Evolutionary conservation across 2,113 vertebrate species (phyloP), one percentile per base, ranked within the genome.

Genomic region (Xiphorhynchus elegans): DNA sequence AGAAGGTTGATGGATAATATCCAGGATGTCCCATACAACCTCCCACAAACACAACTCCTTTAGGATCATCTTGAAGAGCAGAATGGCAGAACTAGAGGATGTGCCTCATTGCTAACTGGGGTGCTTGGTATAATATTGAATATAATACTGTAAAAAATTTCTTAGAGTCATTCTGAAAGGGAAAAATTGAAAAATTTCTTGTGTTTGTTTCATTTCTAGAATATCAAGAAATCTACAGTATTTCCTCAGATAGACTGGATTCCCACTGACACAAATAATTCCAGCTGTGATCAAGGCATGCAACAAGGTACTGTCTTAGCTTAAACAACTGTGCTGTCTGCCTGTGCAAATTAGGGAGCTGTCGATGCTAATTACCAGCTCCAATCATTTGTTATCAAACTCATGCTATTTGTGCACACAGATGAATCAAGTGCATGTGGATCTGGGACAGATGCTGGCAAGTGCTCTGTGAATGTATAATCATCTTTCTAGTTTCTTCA

Each of bases 311-410:
- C 35, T 40, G 88, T 28, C 79, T 70, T 2, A 55, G 63, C 42
- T 95, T 5, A 35, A 80, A 74, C 26, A 59, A 55, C 33, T 50
- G 21, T 33, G 42, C 68, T 84, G 81, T 15, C 17, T 93, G 70
- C 75, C 90, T 78, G 80, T 55, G 86, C 86, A 92, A 93, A 95
- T 92, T 77, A 93, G 84, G 75, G 95, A 94, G 85, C 92, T 93
- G 86, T 44, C 91, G 84, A 8, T 91, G 86, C 49, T 95, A 94
- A 97, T 95, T 91, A 67, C 56, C 52, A 68, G 64, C 80, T 95
- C 90, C 82, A 44, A 56, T n/a, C 52, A 0, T 93, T 79, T 79
- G 93, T 92, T 95, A 95, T 82, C 91, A 75, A 94, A 95, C 80
- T 91, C 56, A 4, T 14, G 73, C 64, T 89, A 72, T 95, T 94